Base-by-base conservation (phyloP, 2,797 vertebrate genomes). In the Octomys mimax region DNA sequence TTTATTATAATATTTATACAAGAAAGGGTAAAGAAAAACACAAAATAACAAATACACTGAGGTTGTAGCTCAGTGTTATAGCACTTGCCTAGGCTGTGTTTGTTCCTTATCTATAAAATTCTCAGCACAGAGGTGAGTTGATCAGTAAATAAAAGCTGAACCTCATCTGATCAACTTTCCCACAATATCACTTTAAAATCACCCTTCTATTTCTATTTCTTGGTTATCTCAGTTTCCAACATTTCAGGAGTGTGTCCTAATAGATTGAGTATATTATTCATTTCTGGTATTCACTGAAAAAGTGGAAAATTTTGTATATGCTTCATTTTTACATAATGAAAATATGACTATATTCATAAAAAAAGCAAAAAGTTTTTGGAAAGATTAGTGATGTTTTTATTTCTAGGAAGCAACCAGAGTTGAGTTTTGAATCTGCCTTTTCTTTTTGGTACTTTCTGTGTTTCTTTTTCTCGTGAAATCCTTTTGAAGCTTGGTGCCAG, bases 361-460 rank as follows among this genome's bases (percentile, higher is more conserved):
- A 42, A 71, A 88, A 33, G 6, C 42, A 83, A 64, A 18, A 73
- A 73, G 14, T 61, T 92, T 93, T 24, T 81, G 24, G 81, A 77
- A 66, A 91, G 24, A 39, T 85, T 33, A 70, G 31, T 49, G 36
- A 4, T 89, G 21, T 46, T 57, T 94, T 87, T 87, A n/a, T 31
- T 62, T 10, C 7, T 90, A 31, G 42, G 14, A 87, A 64, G 11
- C 24, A 83, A 62, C 18, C 10, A 83, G 52, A 16, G 21, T 28
- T 95, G 68, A 92, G 33, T 14, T 96, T 96, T 39, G n/a, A 39
- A 26, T 10, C n/a, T 59, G 59, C 16, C 33, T 85, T 81, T 96
- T 87, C 82, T 49, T 88, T 88, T 39, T 91, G 21, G 5, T 21
- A 24, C n/a, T 94, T 78, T 61, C 22, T 95, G 13, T 57, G 6